Conservation (phyloP, 2,797 vertebrate genomes). For the Manis crassicaudata region DNA sequence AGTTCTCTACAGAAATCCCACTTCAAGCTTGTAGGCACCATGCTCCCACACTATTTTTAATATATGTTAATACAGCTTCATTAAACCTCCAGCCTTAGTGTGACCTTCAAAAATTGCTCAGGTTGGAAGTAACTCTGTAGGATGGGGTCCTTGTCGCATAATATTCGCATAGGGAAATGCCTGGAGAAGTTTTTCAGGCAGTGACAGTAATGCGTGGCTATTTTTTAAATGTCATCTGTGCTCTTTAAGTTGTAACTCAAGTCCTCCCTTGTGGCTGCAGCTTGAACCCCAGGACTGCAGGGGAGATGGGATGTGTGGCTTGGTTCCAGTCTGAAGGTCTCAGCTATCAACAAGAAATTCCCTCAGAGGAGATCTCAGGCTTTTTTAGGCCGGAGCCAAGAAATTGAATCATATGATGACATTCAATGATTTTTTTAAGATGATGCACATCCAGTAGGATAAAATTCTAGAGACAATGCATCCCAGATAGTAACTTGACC, state of each 20-base stretch:
- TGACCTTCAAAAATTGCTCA: not conserved
- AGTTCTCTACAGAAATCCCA: not conserved
- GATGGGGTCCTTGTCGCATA: not conserved
- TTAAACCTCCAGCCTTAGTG: not conserved
- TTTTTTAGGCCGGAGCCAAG: constrained; percentile 49
- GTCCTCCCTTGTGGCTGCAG: constrained; percentile 38
- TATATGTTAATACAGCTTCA: not conserved
- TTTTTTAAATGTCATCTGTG: constrained; percentile 47
- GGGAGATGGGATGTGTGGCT: not conserved
- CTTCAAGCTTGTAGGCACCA: not conserved
- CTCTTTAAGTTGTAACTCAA: constrained; percentile 48
- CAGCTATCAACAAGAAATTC: constrained; percentile 63
- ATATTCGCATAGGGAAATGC: not conserved
- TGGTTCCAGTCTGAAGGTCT: constrained; percentile 16
- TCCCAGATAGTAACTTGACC: not conserved
- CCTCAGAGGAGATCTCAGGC: constrained; percentile 23
- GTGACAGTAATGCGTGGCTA: not conserved
- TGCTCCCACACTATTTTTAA: not conserved
- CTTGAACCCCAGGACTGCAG: not conserved
- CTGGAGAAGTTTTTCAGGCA: constrained; percentile 40
- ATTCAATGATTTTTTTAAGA: constrained; percentile 23
- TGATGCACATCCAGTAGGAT: constrained; percentile 3
- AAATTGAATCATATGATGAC: constrained; percentile 65
- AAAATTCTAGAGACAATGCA: not conserved
- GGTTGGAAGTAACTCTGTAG: not conserved